Percentiles rank a stretch among this genome's conserved stretches.
These are phyloP conservation scores for Gopherus evgoodei DNA, from an alignment of 2,113 vertebrate species.

Conservation along the genomic window DNA sequence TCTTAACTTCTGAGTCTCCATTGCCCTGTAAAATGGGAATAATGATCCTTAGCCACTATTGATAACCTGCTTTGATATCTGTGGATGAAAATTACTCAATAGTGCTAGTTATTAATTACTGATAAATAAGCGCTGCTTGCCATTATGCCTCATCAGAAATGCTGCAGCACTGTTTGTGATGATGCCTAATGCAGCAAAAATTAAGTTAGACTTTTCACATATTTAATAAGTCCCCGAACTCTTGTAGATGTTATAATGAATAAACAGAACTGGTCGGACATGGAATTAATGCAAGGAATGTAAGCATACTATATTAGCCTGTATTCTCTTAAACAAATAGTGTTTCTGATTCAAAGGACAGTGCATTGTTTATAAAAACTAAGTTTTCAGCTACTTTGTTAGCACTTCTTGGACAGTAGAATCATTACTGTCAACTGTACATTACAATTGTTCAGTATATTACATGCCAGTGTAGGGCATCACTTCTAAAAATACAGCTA, in stretches of 20 bases:
- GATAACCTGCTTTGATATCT: not conserved
- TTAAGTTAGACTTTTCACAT: not conserved
- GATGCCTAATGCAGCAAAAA: not conserved
- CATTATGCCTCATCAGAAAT: not conserved
- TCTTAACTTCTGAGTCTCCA: not conserved
- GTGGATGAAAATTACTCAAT: not conserved
- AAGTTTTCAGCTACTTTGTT: not conserved
- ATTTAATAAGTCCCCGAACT: not conserved
- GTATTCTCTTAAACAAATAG: not conserved
- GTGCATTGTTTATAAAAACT: not conserved
- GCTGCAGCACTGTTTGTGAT: not conserved
- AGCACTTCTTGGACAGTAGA: not conserved
- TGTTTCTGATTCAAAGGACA: not conserved
- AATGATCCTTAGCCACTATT: not conserved
- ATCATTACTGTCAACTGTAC: not conserved
- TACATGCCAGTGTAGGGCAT: rapidly evolving
- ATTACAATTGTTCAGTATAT: not conserved
- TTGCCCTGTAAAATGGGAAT: not conserved
- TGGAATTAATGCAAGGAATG: not conserved
- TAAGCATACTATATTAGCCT: not conserved
- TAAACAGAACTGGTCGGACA: not conserved
- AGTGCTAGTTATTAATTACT: not conserved
- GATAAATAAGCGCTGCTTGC: not conserved
- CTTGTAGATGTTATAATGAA: not conserved
- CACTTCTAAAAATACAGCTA: not conserved